These are phyloP conservation scores for Pimephales promelas DNA, from an alignment of 2,113 vertebrate species.

Conservation along the genomic window DNA sequence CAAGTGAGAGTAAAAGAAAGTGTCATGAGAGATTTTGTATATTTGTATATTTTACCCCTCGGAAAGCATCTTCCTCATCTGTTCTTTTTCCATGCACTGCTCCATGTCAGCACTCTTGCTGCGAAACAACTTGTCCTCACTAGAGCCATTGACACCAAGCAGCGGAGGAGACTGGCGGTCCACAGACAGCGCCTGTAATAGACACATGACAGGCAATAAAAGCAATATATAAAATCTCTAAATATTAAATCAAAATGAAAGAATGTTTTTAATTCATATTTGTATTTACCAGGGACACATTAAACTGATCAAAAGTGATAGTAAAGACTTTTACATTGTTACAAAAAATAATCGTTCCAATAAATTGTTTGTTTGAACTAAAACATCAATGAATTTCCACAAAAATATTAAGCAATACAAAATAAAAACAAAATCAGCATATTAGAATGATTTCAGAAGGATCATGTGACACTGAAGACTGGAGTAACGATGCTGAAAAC, in stretches of 20 bases:
- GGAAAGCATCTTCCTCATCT: conserved; percentile 92
- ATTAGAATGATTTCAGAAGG: too few relatives aligned
- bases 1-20: too few relatives aligned
- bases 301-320: background rate
- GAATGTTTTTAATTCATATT: too few relatives aligned
- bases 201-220: background rate
- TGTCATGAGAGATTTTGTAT: background rate
- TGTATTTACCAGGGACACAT: background rate
- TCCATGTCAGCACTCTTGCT: conserved; percentile 91
- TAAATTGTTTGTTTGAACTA: background rate
- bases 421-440: too few relatives aligned
- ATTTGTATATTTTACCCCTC: conserved; percentile 79
- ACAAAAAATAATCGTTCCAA: background rate
- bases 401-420: too few relatives aligned
- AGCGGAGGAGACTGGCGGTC: conserved; percentile 74
- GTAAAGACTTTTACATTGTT: background rate
- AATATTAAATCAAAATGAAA: background rate
- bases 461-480: background rate
- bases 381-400: background rate
- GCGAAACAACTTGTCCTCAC: conserved; percentile 89
- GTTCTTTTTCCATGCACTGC: conserved; percentile 82
- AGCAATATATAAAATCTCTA: background rate
- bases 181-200: conserved; percentile 69
- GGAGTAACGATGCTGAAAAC: too few relatives aligned
- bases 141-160: conserved; percentile 84